A percentile compares a stretch with the other conserved stretches of the same genome.
phyloP scores from a whole-genome alignment of 2,888 invertebrate genomes.

The Calameuta pallipes region DNA sequence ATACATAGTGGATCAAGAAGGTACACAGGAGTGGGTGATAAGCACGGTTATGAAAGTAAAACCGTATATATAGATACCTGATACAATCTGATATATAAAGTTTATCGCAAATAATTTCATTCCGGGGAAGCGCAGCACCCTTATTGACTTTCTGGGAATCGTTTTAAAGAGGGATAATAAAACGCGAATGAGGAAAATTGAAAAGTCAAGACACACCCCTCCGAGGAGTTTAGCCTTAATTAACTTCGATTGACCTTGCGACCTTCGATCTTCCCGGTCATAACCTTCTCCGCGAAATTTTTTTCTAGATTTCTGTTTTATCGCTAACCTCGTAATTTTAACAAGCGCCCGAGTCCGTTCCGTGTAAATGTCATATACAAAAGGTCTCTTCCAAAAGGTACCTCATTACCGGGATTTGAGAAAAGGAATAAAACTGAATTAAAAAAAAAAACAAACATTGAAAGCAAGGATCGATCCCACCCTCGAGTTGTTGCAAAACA shows the following conservation, averaged over 20 bases:
- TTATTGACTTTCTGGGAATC: conserved; percentile 34
- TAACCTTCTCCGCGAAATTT: conserved; percentile 1
- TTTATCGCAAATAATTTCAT: conserved; percentile 30
- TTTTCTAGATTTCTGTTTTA: background rate
- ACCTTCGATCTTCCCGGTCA: conserved; percentile 9
- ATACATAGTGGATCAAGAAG: background rate
- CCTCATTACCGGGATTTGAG: background rate
- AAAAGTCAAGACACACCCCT: conserved; percentile 46
- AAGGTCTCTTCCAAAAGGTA: background rate
- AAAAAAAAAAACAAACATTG: background rate
- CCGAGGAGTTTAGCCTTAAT: background rate
- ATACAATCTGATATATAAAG: background rate
- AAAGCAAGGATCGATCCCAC: background rate
- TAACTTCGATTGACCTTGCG: background rate
- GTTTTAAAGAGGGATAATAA: conserved; percentile 25
- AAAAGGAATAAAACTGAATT: background rate
- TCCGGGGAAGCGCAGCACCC: background rate
- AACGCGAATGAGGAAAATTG: conserved; percentile 42
- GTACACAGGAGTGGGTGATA: background rate
- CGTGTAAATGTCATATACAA: background rate
- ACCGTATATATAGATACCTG: background rate
- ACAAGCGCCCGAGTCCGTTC: background rate
- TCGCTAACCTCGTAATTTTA: background rate
- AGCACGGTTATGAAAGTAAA: background rate
- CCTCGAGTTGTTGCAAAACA: background rate